Evolutionary conservation across 2,888 invertebrate genomes (phyloP), one percentile per base, ranked within the genome.

Genomic region (Phengaris arion): DNA sequence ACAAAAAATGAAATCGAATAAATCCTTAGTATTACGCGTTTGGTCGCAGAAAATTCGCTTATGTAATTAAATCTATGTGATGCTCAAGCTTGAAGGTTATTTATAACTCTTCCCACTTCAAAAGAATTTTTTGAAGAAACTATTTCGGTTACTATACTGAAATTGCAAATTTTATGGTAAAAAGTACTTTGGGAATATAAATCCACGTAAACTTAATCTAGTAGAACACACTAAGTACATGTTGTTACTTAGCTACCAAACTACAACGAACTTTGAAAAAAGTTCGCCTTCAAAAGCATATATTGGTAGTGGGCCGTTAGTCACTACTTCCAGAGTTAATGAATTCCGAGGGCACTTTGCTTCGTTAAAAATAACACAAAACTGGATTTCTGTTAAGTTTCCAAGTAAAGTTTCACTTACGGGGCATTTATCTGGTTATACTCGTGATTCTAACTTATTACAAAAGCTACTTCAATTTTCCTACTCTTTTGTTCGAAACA

Each of bases 341-440:
- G 89, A 92, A 93, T 91, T 89, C 87, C 81, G 85, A 89, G 89
- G 88, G 87, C 87, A 87, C 84, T 87, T 85, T 84, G 85, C 86
- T 88, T 88, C 86, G 85, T 87, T 88, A 89, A 90, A 92, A 93
- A 92, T 89, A 92, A 89, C 86, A 89, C 87, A 90, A 91, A 91
- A 91, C 87, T 86, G 80, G 80, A 84, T 86, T 87, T 82, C 84
- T 84, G 84, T 85, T 87, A 86, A 87, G 86, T 89, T 87, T 75
- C 81, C 76, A 89, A 91, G 87, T 91, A 84, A 82, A 90, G 87
- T 91, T 90, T 85, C 87, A 89, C 88, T 91, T 87, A 87, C 86
- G 85, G 85, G 88, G 87, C 92, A 90, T 92, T 93, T 91, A 91
- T 92, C 88, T 89, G 86, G 88, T 91, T 90, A 90, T 89, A 88